Conservation (phyloP, 2,888 invertebrate genomes). For the Meganola albula region DNA sequence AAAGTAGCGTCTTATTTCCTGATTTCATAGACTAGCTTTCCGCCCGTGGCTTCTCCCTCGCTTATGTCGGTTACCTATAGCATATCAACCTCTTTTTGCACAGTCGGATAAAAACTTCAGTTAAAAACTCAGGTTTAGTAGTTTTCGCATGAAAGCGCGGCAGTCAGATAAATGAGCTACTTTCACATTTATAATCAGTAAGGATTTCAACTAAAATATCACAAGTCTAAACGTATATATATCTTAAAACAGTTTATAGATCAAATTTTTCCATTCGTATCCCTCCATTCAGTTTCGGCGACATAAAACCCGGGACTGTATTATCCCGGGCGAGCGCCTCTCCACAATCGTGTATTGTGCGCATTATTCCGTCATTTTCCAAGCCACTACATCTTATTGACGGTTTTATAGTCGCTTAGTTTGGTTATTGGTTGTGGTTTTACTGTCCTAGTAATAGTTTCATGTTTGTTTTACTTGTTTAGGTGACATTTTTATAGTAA, state of each 20-base stretch:
- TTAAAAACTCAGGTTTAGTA: no score
- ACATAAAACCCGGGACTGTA: constrained; percentile 20
- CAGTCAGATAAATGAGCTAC: no score
- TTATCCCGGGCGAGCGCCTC: constrained; percentile 37
- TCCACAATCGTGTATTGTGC: constrained; percentile 39
- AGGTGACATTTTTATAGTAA: constrained; percentile 1
- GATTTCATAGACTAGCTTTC: no score
- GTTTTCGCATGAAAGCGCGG: no score
- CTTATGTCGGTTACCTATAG: no score
- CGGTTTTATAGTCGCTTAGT: constrained; percentile 43
- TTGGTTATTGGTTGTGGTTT: constrained; percentile 13
- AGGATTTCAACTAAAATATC: no score
- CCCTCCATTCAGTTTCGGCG: constrained; percentile 17
- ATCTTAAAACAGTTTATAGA: constrained; percentile 14
- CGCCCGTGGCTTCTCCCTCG: no score
- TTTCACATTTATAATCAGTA: no score
- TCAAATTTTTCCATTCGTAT: constrained; percentile 24
- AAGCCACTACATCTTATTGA: constrained; percentile 53
- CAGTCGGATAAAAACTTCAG: no score
- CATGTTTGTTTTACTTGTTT: constrained; percentile 22
- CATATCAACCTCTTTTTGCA: no score
- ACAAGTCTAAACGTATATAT: no score
- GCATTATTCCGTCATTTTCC: constrained; percentile 64
- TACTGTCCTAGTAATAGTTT: constrained; percentile 28
- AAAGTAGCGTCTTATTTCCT: no score